phyloP scores from a whole-genome alignment of 2,888 invertebrate genomes.

The Eurytoma californica region DNA sequence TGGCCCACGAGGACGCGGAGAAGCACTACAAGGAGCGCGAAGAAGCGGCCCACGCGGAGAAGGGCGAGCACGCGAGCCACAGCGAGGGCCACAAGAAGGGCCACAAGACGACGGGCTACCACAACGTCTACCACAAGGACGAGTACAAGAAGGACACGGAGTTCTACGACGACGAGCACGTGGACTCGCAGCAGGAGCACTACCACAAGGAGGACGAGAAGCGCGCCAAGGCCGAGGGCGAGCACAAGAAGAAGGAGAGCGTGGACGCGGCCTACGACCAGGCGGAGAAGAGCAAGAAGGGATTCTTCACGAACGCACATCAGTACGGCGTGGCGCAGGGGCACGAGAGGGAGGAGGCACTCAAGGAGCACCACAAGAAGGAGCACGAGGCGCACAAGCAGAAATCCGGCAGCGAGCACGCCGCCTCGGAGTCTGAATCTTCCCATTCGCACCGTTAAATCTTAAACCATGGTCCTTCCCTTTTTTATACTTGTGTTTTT shows the following conservation, averaged over 20 bases:
- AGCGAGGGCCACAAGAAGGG: constrained; percentile 82
- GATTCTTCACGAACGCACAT: constrained; percentile 77
- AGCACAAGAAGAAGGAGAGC: constrained; percentile 70
- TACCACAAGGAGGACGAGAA: constrained; percentile 76
- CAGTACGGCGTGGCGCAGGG: constrained; percentile 76
- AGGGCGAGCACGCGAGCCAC: constrained; percentile 78
- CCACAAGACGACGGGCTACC: constrained; percentile 83
- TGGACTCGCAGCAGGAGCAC: constrained; percentile 81
- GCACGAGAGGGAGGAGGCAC: constrained; percentile 73
- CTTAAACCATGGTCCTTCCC: too few species aligned
- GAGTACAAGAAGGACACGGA: constrained; percentile 87
- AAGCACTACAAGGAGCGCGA: constrained; percentile 78
- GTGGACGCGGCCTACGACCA: constrained; percentile 75
- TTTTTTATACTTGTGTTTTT: not conserved
- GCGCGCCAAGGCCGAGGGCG: constrained; percentile 75
- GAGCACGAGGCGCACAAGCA: constrained; percentile 30
- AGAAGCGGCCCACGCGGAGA: constrained; percentile 79
- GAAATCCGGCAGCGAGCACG: constrained; percentile 14
- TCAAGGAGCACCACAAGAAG: constrained; percentile 52
- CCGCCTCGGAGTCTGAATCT: constrained; percentile 3
- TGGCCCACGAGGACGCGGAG: constrained; percentile 77
- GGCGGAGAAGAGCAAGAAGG: constrained; percentile 76
- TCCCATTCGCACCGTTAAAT: constrained; percentile 37
- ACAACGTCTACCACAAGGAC: constrained; percentile 85
- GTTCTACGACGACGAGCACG: constrained; percentile 84